Percentiles rank a stretch among this genome's conserved stretches.
Evolutionary conservation across 2,888 invertebrate genomes (phyloP).

Genomic region (Cryptosula pallasiana): DNA sequence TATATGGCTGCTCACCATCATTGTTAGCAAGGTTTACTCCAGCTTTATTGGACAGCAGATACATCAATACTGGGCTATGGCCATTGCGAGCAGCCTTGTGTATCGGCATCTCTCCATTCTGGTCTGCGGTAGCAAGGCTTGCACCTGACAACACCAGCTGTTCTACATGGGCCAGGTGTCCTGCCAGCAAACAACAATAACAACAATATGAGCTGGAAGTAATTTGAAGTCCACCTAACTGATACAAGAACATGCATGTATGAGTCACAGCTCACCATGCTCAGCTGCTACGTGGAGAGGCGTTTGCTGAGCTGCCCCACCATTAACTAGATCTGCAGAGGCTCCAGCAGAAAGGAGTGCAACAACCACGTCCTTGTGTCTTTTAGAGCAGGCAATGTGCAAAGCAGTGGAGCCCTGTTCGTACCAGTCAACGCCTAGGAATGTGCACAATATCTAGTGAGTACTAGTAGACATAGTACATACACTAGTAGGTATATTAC

Average conservation of each 20-base stretch:
- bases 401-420: conserved; percentile 15
- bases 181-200: too few species aligned
- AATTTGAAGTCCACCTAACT: background rate
- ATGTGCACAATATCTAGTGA: background rate
- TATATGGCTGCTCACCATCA: background rate
- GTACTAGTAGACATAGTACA: too few species aligned
- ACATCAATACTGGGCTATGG: conserved; percentile 6
- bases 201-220: too few species aligned
- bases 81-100: conserved; percentile 16
- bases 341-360: background rate
- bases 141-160: background rate
- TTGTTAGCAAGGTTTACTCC: background rate
- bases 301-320: conserved; percentile 14
- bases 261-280: conserved; percentile 1
- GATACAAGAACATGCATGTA: background rate
- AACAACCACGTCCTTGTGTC: background rate
- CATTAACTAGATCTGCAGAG: background rate
- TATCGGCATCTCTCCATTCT: conserved; percentile 3
- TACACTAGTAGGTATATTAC: background rate
- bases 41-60: background rate
- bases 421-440: conserved; percentile 18
- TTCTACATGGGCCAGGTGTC: conserved; percentile 1
- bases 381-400: conserved; percentile 13
- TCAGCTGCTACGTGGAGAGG: conserved; percentile 15
- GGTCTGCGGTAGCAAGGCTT: background rate